Evolutionary conservation across 2,797 vertebrate genomes (phyloP).

Genomic region (Hemibagrus guttatus): DNA sequence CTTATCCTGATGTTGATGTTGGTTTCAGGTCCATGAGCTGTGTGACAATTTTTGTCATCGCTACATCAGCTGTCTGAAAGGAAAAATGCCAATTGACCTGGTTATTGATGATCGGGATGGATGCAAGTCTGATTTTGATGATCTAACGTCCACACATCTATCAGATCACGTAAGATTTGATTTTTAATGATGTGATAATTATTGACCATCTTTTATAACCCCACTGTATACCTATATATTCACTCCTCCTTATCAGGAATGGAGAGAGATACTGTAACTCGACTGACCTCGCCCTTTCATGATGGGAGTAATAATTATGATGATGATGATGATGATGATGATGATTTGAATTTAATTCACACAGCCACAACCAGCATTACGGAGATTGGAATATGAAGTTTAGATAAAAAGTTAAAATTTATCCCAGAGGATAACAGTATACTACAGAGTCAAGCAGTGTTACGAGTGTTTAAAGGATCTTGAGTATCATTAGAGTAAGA

Average conservation of each 20-base stretch:
- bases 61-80: slow-evolving; percentile 97
- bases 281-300: neutral
- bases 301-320: neutral
- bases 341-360: too few relatives aligned
- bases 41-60: slow-evolving; percentile 98
- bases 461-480: too few relatives aligned
- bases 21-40: slow-evolving; percentile 87
- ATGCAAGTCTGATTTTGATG: slow-evolving; percentile 92
- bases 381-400: too few relatives aligned
- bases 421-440: too few relatives aligned
- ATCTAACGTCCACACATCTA: slow-evolving; percentile 91
- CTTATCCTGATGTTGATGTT: neutral
- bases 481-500: too few relatives aligned
- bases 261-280: neutral
- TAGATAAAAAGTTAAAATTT: too few relatives aligned
- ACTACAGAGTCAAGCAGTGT: too few relatives aligned
- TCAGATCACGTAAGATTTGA: slow-evolving; percentile 86
- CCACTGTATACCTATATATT: neutral
- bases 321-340: neutral
- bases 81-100: slow-evolving; percentile 97
- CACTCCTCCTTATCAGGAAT: slow-evolving; percentile 19
- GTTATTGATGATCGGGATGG: slow-evolving; percentile 94
- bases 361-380: too few relatives aligned
- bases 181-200: slow-evolving; percentile 11
- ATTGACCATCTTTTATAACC: neutral